phyloP scores from a whole-genome alignment of 2,797 vertebrate species.

The Rhynchotus rufescens region DNA sequence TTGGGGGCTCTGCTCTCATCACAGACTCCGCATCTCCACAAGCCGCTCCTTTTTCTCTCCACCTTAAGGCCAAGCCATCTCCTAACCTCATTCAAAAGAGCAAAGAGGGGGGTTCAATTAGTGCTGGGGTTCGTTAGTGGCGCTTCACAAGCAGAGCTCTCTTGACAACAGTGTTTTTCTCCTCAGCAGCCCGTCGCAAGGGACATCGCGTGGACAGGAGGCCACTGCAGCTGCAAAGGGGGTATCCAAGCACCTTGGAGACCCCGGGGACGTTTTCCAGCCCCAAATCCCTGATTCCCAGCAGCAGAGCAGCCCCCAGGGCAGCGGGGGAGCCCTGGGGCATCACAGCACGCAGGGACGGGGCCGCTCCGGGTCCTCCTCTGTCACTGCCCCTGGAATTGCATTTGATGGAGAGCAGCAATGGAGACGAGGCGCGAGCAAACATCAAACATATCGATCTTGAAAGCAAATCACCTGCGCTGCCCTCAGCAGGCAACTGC shows the following conservation, averaged over 20 bases:
- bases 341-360: background rate
- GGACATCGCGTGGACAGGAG: background rate
- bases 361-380: background rate
- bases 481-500: background rate
- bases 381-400: conserved; percentile 29
- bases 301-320: background rate
- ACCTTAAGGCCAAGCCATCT: background rate
- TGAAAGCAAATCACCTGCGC: conserved; percentile 64
- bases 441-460: conserved; percentile 70
- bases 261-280: background rate
- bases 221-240: background rate
- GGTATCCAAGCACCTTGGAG: background rate
- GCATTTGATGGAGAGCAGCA: conserved; percentile 55
- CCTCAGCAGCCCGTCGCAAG: background rate
- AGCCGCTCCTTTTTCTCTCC: background rate
- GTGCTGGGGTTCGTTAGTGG: conserved; percentile 16
- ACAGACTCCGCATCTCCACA: background rate
- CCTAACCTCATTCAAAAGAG: conserved; percentile 28
- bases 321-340: background rate
- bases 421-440: conserved; percentile 57
- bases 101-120: conserved; percentile 24
- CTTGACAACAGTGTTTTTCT: background rate
- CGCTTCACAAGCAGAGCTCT: background rate
- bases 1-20: conserved; percentile 24
- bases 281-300: background rate